Evolutionary conservation across 2,797 vertebrate genomes (phyloP).

Genomic region (Cyclopterus lumpus): DNA sequence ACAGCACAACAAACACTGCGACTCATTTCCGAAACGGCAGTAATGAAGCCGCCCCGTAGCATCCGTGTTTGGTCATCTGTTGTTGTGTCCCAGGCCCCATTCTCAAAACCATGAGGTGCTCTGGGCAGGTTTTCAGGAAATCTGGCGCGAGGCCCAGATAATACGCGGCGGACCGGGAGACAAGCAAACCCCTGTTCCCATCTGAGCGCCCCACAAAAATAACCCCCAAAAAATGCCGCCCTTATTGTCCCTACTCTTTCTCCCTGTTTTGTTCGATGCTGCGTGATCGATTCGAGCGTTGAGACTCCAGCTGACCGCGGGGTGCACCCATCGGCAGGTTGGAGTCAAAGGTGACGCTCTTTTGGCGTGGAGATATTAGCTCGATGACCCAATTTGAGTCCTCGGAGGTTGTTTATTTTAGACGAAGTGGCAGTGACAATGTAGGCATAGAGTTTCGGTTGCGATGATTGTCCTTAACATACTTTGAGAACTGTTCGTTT

Average conservation of each 20-base stretch:
- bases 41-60: slow-evolving; percentile 39
- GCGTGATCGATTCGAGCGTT: slow-evolving; percentile 18
- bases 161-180: not conserved
- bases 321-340: slow-evolving; percentile 40
- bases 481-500: too few species aligned
- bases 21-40: slow-evolving; percentile 21
- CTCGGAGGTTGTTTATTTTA: not conserved
- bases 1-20: slow-evolving; percentile 22
- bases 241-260: slow-evolving; percentile 10
- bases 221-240: not conserved
- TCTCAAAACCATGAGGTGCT: slow-evolving; percentile 34
- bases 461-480: not conserved
- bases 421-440: not conserved
- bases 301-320: slow-evolving; percentile 21
- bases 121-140: slow-evolving; percentile 28
- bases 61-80: slow-evolving; percentile 25
- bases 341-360: slow-evolving; percentile 23
- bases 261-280: not conserved
- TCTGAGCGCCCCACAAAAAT: not conserved
- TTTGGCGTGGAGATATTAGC: slow-evolving; percentile 6
- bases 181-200: slow-evolving; percentile 53
- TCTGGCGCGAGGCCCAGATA: slow-evolving; percentile 36
- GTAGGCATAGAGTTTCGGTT: not conserved
- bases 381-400: slow-evolving; percentile 41
- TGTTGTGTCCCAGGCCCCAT: slow-evolving; percentile 34